Evolutionary conservation across 64 coral and sea anemone genomes (phyloP).

Genomic region (Stichodactyla mertensii): DNA sequence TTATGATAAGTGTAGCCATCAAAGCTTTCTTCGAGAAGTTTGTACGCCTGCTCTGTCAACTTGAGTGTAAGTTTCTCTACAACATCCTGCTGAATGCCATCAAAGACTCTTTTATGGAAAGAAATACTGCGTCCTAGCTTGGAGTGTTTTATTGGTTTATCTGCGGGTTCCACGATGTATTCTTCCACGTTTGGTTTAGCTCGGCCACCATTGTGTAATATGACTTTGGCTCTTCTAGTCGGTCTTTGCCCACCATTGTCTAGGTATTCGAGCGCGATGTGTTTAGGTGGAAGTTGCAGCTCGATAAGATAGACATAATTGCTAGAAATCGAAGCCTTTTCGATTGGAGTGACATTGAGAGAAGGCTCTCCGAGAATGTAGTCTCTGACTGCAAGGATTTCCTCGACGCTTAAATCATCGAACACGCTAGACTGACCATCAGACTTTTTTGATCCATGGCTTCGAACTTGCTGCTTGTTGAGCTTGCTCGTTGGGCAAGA

Average conservation of each 20-base stretch:
- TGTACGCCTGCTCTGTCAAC: not conserved
- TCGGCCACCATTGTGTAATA: conserved; percentile 50
- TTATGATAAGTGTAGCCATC: conserved; percentile 51
- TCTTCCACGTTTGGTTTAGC: conserved; percentile 35
- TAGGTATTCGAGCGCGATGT: conserved; percentile 34
- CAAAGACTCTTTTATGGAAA: conserved; percentile 23
- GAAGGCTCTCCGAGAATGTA: conserved; percentile 35
- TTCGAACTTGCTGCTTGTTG: not conserved
- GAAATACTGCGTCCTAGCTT: not conserved
- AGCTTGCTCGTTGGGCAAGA: not conserved
- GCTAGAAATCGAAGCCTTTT: conserved; percentile 30
- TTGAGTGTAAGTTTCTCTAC: not conserved
- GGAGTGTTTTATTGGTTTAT: conserved; percentile 11
- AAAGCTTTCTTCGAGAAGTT: conserved; percentile 56
- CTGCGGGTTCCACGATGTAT: conserved; percentile 41
- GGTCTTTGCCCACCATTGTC: conserved; percentile 44
- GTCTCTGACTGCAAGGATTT: conserved; percentile 53
- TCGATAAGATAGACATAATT: conserved; percentile 78
- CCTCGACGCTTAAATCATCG: conserved; percentile 49
- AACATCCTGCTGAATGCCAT: not conserved
- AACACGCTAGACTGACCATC: conserved; percentile 5
- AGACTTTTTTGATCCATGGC: not conserved
- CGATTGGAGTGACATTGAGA: conserved; percentile 47
- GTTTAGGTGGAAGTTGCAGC: conserved; percentile 53
- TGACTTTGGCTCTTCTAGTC: conserved; percentile 32